phyloP scores from a whole-genome alignment of 2,888 invertebrate genomes.

The Isoperla grammatica region DNA sequence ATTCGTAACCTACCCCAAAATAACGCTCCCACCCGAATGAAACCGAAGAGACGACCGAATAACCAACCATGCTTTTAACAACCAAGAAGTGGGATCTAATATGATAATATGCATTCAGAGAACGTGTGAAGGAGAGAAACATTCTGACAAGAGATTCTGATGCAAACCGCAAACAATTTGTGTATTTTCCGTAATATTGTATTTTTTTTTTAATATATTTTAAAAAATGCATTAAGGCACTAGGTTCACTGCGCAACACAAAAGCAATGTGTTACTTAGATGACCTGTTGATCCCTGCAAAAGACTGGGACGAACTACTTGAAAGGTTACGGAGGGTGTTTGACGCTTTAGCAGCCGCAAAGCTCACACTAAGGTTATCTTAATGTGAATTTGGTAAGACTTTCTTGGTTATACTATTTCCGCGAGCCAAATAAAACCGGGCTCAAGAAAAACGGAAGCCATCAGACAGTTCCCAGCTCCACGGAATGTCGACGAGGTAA shows the following conservation, averaged over 20 bases:
- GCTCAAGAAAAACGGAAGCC: constrained; percentile 31
- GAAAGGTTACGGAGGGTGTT: constrained; percentile 32
- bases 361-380: constrained; percentile 35
- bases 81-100: no score
- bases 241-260: constrained; percentile 30
- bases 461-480: constrained; percentile 32
- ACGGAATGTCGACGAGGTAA: constrained; percentile 32
- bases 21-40: no score
- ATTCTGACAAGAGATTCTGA: no score
- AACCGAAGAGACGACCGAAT: no score
- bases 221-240: constrained; percentile 33
- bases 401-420: constrained; percentile 37
- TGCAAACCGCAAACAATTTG: no score
- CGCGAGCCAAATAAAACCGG: constrained; percentile 31
- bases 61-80: no score
- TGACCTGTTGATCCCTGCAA: constrained; percentile 31
- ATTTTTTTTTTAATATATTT: no score
- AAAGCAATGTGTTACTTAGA: constrained; percentile 36
- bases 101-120: no score
- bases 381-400: constrained; percentile 36
- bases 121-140: no score
- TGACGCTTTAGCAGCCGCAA: constrained; percentile 29
- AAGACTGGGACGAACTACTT: constrained; percentile 33
- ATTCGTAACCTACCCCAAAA: no score
- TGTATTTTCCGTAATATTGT: no score